Base-by-base conservation (phyloP, 2,888 invertebrate genomes). In the Drosophila mulleri region DNA sequence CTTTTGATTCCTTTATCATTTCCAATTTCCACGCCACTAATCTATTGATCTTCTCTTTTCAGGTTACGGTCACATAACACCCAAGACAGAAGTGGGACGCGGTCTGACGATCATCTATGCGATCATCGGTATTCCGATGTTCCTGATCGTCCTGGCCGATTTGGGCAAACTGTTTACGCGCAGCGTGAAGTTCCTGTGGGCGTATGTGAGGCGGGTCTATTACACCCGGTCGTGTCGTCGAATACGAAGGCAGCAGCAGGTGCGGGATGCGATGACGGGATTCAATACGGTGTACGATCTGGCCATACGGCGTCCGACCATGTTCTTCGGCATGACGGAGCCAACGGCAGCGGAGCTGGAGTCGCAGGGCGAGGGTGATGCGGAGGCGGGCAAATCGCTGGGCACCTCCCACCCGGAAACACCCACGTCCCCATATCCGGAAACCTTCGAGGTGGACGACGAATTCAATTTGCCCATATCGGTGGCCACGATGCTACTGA, bases 1-100 rank as follows among this genome's bases (percentile, higher is more conserved):
- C 16, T 16, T 39, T 9, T 11, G 6, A 26, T 26, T 26, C 18
- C 11, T 42, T 0, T 7, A 41, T 18, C 8, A 29, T 32, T 32
- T 32, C 0, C 1, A 39, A 9, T 41, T n/a, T 2, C 11, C 11
- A 29, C 5, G 0, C 3, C 2, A 12, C 3, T 50, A 18, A 32
- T 18, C 32, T 12, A 32, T 37, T n/a, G 11, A n/a, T 29, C 3
- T 16, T 20, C 3, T 47, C 20, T 0, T 20, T 14, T 1, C 4
- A 99, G 99, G 99, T 89, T 99, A 99, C 94, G 99, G 99, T 71
- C 98, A 99, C 92, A 97, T 99, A 86, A 96, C 97, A 54, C 99
- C 99, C 0, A 96, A 96, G 82, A 99, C 99, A 14, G 95, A 94
- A 8, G 95, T 96, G 14, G 99, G 99, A 11, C 95, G 96, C 74